phyloP scores from a whole-genome alignment of 2,797 vertebrate genomes.

The Eremophila alpestris region DNA sequence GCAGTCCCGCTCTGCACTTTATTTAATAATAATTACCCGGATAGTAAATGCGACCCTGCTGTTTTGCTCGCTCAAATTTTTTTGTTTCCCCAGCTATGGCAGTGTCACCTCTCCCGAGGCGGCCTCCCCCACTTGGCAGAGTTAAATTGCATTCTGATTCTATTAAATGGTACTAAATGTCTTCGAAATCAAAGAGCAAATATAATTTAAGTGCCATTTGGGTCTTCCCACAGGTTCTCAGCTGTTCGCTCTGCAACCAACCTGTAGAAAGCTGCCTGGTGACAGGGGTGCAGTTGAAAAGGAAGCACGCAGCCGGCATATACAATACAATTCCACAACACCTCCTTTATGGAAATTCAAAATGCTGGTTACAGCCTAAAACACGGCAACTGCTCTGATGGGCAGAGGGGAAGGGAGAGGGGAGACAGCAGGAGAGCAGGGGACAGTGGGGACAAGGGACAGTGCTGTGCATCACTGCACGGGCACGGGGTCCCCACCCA shows the following conservation, averaged over 20 bases:
- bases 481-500: rapidly evolving
- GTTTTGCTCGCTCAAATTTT: slow-evolving; percentile 56
- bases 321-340: slow-evolving; percentile 64
- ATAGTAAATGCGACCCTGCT: slow-evolving; percentile 59
- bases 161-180: slow-evolving; percentile 73
- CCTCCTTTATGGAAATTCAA: slow-evolving; percentile 69
- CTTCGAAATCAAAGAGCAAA: slow-evolving; percentile 76
- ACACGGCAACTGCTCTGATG: neutral
- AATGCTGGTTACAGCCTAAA: slow-evolving; percentile 48
- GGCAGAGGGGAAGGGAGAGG: slow-evolving; percentile 16
- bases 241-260: slow-evolving; percentile 69
- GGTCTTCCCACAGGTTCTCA: slow-evolving; percentile 77
- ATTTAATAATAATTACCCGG: slow-evolving; percentile 46
- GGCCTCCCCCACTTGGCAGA: slow-evolving; percentile 61
- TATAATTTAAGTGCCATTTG: slow-evolving; percentile 81
- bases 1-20: slow-evolving; percentile 13
- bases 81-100: slow-evolving; percentile 57
- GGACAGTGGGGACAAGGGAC: neutral
- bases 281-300: slow-evolving; percentile 73
- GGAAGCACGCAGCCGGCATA: slow-evolving; percentile 58
- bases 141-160: slow-evolving; percentile 69
- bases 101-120: slow-evolving; percentile 56
- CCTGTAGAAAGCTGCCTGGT: slow-evolving; percentile 67
- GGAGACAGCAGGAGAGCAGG: neutral
- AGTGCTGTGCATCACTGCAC: rapidly evolving